A percentile compares a stretch with the other conserved stretches of the same genome.
phyloP scores from a whole-genome alignment of 1,140 invertebrate genomes.

The Akabosia matsudoensis region DNA sequence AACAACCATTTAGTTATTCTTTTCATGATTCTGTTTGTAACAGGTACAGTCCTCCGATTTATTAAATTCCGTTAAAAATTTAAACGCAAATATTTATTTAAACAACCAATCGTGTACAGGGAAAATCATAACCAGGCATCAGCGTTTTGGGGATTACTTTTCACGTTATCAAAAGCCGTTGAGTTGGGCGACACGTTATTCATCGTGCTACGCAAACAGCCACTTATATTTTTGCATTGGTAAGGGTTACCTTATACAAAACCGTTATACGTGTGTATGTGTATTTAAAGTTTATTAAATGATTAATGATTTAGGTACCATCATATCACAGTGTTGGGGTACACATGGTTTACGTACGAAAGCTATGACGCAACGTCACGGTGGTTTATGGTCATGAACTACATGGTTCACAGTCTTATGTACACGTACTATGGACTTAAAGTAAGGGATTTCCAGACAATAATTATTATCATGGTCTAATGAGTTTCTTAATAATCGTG shows the following conservation, averaged over 20 bases:
- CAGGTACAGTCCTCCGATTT: no score
- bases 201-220: conserved; percentile 60
- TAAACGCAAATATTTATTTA: neutral
- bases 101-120: conserved; percentile 23
- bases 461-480: no score
- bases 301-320: conserved; percentile 60
- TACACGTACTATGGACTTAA: conserved; percentile 56
- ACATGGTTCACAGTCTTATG: conserved; percentile 60
- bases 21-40: conserved; percentile 41
- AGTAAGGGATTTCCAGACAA: conserved; percentile 29
- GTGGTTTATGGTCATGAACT: conserved; percentile 75
- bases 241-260: neutral
- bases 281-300: no score
- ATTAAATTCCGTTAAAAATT: neutral
- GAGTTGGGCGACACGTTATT: conserved; percentile 59
- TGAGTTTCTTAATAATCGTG: no score
- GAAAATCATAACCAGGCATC: conserved; percentile 39
- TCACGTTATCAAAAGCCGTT: conserved; percentile 57
- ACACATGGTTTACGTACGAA: conserved; percentile 53
- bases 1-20: neutral
- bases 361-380: conserved; percentile 56
- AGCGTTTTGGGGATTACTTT: conserved; percentile 56
- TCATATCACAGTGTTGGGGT: conserved; percentile 60
- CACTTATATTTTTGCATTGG: conserved; percentile 60
- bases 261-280: no score